phyloP scores from a whole-genome alignment of 2,888 invertebrate genomes.

The Teinopalpus imperialis region DNA sequence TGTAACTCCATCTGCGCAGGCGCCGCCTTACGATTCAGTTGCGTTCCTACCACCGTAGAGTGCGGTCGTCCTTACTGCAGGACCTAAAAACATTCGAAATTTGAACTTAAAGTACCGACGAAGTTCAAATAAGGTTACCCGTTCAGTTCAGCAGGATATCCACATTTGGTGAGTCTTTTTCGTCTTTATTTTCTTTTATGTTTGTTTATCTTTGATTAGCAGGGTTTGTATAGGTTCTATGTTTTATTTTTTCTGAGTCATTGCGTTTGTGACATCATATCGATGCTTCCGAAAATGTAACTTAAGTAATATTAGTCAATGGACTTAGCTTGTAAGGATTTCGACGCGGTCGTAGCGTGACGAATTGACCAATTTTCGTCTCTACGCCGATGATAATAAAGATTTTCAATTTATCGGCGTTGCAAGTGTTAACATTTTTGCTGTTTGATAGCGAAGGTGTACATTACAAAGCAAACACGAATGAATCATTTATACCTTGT shows the following conservation, averaged over 20 bases:
- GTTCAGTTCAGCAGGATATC: slow-evolving; percentile 67
- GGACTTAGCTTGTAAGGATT: slow-evolving; percentile 24
- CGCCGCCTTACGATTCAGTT: slow-evolving; percentile 67
- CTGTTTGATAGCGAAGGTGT: slow-evolving; percentile 19
- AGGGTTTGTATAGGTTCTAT: slow-evolving; percentile 46
- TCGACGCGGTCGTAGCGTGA: slow-evolving; percentile 1
- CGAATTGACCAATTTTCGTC: neutral
- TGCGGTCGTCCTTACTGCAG: slow-evolving; percentile 42
- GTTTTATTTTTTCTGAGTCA: slow-evolving; percentile 36
- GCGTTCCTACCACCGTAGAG: slow-evolving; percentile 47
- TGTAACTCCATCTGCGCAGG: slow-evolving; percentile 56
- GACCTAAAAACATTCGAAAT: slow-evolving; percentile 35
- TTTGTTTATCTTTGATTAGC: slow-evolving; percentile 59
- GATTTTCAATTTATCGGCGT: neutral
- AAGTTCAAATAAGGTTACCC: slow-evolving; percentile 70
- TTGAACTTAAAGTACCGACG: slow-evolving; percentile 48
- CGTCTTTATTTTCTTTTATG: slow-evolving; percentile 37
- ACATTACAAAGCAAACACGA: slow-evolving; percentile 12
- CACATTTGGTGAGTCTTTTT: slow-evolving; percentile 43
- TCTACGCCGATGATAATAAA: neutral
- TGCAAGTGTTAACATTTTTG: slow-evolving; percentile 5
- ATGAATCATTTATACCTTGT: slow-evolving; percentile 18
- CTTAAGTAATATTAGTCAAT: slow-evolving; percentile 26
- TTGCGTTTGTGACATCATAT: slow-evolving; percentile 37
- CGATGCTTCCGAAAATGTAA: slow-evolving; percentile 6